These are phyloP conservation scores for Edolisoma coerulescens DNA, from an alignment of 2,113 vertebrate genomes.

Conservation along the genomic window DNA sequence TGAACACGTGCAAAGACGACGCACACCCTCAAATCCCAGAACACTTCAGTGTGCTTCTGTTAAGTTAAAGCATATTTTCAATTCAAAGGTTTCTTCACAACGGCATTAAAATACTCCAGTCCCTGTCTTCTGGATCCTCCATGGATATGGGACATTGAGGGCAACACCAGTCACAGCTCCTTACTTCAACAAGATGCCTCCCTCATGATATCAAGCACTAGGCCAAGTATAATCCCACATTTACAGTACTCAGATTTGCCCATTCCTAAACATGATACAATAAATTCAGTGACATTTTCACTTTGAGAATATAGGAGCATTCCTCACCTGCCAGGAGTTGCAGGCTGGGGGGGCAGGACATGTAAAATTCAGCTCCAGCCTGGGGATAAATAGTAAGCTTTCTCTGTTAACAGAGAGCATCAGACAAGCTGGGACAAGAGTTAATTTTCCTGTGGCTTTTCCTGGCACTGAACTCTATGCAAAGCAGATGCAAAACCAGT, in stretches of 20 bases:
- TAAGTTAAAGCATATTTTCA: neutral
- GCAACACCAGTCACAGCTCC: neutral
- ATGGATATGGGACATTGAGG: neutral
- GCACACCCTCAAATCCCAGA: neutral
- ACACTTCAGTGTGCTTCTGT: neutral
- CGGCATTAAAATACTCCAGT: neutral
- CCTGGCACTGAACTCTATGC: neutral
- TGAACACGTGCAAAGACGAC: neutral
- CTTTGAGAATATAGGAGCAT: neutral
- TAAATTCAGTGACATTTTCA: neutral
- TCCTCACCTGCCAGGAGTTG: neutral
- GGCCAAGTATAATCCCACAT: neutral
- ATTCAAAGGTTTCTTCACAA: neutral
- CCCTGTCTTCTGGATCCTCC: neutral
- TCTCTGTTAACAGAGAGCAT: neutral
- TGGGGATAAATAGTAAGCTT: neutral
- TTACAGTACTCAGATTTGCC: neutral
- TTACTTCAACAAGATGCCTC: neutral
- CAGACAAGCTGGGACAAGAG: constrained; percentile 21
- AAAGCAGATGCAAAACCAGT: constrained; percentile 31
- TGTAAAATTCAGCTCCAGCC: neutral
- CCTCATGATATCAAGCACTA: neutral
- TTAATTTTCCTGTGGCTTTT: constrained; percentile 32
- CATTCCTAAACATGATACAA: neutral
- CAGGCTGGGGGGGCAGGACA: neutral